Percentiles rank a stretch among this genome's conserved stretches.
These are phyloP conservation scores for Microtus oregoni DNA, from an alignment of 2,113 vertebrate species.

Conservation along the genomic window DNA sequence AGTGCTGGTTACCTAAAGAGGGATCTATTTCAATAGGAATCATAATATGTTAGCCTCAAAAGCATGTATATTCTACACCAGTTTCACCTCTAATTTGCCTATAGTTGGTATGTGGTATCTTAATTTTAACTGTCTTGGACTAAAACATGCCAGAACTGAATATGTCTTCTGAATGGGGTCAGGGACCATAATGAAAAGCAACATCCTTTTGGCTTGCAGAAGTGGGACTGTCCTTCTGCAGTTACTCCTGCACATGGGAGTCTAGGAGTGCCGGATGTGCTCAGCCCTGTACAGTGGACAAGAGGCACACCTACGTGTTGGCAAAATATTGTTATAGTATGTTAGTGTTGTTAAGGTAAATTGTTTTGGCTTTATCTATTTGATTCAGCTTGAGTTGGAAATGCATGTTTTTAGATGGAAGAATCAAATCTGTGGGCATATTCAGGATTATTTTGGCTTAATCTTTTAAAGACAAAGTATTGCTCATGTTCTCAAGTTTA, in stretches of 20 bases:
- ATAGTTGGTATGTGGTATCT: neutral
- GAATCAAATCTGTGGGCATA: neutral
- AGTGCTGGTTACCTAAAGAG: neutral
- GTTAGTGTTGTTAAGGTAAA: neutral
- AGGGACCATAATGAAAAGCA: neutral
- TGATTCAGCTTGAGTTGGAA: neutral
- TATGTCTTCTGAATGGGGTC: neutral
- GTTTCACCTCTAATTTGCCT: neutral
- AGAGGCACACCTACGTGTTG: neutral
- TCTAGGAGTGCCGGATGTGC: neutral
- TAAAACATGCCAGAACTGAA: constrained; percentile 33
- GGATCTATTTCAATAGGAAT: neutral
- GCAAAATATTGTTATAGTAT: neutral
- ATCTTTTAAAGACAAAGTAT: constrained; percentile 15
- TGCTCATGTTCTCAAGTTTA: neutral
- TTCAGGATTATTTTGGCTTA: neutral
- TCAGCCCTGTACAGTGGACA: neutral
- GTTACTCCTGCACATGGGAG: neutral
- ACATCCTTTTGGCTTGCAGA: neutral
- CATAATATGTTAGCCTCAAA: constrained; percentile 13
- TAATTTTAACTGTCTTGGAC: neutral
- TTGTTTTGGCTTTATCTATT: neutral
- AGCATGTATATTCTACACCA: neutral
- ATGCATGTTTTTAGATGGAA: neutral
- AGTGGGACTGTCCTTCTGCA: neutral